These are phyloP conservation scores for Cistogaster globosa DNA, from an alignment of 2,888 invertebrate genomes.

Conservation along the genomic window DNA sequence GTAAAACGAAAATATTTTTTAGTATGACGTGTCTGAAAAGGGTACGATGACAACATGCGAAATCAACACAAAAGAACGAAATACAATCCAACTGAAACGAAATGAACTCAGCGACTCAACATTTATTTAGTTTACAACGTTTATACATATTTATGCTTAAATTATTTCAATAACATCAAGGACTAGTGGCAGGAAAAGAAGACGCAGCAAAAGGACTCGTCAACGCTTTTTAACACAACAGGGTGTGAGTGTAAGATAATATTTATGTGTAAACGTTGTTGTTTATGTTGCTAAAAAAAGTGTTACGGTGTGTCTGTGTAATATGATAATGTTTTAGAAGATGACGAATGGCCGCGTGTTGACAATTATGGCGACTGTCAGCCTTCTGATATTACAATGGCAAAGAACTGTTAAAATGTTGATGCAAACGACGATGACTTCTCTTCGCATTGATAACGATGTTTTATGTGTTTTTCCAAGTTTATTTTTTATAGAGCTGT, in stretches of 20 bases:
- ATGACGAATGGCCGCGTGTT: conserved; percentile 69
- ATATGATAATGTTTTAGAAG: conserved; percentile 63
- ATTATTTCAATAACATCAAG: conserved; percentile 54
- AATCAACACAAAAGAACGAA: conserved; percentile 48
- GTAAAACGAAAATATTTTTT: conserved; percentile 22
- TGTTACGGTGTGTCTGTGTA: conserved; percentile 34
- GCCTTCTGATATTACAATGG: conserved; percentile 36
- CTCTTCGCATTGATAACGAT: conserved; percentile 31
- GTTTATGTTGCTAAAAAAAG: not conserved
- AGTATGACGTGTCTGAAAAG: conserved; percentile 63
- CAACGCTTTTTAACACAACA: conserved; percentile 20
- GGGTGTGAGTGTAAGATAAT: conserved; percentile 44
- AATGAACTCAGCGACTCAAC: conserved; percentile 54
- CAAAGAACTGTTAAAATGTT: conserved; percentile 28
- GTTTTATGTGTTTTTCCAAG: not conserved
- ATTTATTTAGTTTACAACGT: conserved; percentile 44
- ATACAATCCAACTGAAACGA: conserved; percentile 23
- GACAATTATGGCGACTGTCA: conserved; percentile 69
- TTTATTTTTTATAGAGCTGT: conserved; percentile 3
- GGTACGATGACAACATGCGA: conserved; percentile 62
- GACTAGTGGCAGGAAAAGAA: conserved; percentile 19
- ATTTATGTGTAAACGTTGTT: conserved; percentile 7
- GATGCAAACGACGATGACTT: conserved; percentile 26
- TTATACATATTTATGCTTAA: conserved; percentile 40
- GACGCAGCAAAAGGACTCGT: conserved; percentile 32